Evolutionary conservation across 2,113 vertebrate species (phyloP).

Genomic region (Tychaedon coryphoeus): DNA sequence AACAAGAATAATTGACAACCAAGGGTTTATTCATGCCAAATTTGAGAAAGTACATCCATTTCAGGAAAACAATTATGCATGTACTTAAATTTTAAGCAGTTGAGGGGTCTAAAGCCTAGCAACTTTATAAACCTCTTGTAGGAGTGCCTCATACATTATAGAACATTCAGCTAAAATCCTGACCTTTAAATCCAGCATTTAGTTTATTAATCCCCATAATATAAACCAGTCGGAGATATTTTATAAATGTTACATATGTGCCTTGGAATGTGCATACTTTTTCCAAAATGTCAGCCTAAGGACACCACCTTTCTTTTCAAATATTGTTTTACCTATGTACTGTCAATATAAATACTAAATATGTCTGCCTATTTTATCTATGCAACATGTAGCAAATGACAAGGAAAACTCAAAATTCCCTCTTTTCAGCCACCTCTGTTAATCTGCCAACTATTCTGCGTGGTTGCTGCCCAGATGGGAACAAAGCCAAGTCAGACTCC

Average conservation of each 20-base stretch:
- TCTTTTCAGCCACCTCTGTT: not conserved
- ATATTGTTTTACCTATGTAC: not conserved
- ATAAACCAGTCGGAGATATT: not conserved
- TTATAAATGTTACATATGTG: not conserved
- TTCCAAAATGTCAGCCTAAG: not conserved
- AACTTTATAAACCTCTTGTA: not conserved
- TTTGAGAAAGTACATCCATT: not conserved
- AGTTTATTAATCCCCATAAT: not conserved
- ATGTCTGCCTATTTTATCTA: not conserved
- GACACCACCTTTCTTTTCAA: not conserved
- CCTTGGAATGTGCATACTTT: not conserved
- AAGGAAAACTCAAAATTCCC: not conserved
- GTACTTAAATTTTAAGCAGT: not conserved
- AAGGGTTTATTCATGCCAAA: not conserved
- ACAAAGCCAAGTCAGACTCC: not conserved
- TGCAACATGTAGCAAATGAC: not conserved
- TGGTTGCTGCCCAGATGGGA: not conserved
- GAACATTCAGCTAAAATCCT: not conserved
- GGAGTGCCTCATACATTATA: not conserved
- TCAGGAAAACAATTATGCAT: not conserved
- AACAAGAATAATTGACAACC: not conserved
- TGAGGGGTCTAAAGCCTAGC: not conserved
- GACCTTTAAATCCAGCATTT: not conserved
- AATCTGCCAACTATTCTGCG: accelerated
- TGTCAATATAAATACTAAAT: not conserved